Evolutionary conservation across 2,113 vertebrate species (phyloP).

Genomic region (Scopus umbretta): DNA sequence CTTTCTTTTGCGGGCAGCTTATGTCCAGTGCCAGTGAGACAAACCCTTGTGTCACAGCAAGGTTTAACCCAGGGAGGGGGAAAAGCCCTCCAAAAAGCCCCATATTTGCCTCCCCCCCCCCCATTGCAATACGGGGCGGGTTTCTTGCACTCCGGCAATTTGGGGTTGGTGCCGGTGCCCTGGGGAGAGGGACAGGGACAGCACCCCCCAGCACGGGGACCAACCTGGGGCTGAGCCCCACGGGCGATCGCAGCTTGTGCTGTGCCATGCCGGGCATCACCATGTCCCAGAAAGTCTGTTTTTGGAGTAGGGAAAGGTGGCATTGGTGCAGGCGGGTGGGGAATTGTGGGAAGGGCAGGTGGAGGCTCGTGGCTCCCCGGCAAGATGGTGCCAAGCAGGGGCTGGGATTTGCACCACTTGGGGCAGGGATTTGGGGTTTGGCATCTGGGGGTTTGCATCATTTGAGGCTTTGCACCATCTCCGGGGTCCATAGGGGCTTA

Average conservation of each 20-base stretch:
- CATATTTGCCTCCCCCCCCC: background rate
- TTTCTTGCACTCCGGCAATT: no score
- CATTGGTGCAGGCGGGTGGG: background rate
- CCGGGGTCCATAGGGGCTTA: fast-evolving
- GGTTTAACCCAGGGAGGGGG: background rate
- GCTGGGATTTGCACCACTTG: background rate
- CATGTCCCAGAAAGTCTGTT: background rate
- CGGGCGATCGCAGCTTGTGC: no score
- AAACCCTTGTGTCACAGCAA: fast-evolving
- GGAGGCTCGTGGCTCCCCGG: background rate
- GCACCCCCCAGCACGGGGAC: background rate
- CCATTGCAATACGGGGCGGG: fast-evolving
- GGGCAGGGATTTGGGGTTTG: background rate
- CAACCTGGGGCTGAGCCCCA: background rate
- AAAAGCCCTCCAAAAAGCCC: background rate
- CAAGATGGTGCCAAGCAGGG: background rate
- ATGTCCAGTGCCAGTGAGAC: background rate
- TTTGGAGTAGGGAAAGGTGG: background rate
- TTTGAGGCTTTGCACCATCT: background rate
- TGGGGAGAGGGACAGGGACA: no score
- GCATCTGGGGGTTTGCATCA: background rate
- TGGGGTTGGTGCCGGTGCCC: background rate
- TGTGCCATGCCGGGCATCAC: background rate
- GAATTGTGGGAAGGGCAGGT: background rate
- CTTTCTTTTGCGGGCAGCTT: background rate